Evolutionary conservation across 2,113 vertebrate genomes (phyloP), one percentile per base, ranked within the genome.

Genomic region (Mormyrus lacerda): DNA sequence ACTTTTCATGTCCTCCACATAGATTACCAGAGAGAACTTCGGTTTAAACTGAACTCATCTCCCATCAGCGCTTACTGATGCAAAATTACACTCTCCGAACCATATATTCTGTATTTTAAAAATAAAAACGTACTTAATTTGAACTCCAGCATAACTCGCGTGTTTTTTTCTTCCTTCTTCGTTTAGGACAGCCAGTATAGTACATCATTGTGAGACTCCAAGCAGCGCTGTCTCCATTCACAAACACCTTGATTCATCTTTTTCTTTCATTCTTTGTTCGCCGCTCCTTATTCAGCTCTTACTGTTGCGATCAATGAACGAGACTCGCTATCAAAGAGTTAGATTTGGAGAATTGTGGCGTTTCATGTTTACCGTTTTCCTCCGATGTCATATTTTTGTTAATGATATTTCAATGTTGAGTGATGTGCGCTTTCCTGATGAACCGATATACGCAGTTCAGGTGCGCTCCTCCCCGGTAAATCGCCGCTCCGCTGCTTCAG

Each of bases 201-300:
- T 86, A 50, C 39, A 65, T n/a, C 89, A 89, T 87, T 53, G 65
- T 58, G 53, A 39, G n/a, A 48, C 82, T 27, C 21, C 15, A 31
- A 85, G 82, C 35, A 47, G 45, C 58, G 31, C 61, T 42, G 47
- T 79, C 39, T 47, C 89, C 93, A 92, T 93, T 93, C 92, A 93
- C 88, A 90, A 90, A 91, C 89, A 73, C 73, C 73, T 58, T n/a
- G 19, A 35, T 89, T 88, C 91, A 50, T 44, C 69, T 27, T 89
- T 24, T 4, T 82, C 11, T 42, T 39, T 79, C 82, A 84, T 39
- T 84, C 82, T 24, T 84, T 47, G 19, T 11, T 45, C 39, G 7
- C 44, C 44, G 21, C 44, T 45, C 39, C 19, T 84, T 84, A 39
- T 19, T 35, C 13, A 17, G 13, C 31, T 17, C 13, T 76, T 79